Base-by-base conservation (phyloP, 2,888 invertebrate species). In the Cryptus viduatorius region DNA sequence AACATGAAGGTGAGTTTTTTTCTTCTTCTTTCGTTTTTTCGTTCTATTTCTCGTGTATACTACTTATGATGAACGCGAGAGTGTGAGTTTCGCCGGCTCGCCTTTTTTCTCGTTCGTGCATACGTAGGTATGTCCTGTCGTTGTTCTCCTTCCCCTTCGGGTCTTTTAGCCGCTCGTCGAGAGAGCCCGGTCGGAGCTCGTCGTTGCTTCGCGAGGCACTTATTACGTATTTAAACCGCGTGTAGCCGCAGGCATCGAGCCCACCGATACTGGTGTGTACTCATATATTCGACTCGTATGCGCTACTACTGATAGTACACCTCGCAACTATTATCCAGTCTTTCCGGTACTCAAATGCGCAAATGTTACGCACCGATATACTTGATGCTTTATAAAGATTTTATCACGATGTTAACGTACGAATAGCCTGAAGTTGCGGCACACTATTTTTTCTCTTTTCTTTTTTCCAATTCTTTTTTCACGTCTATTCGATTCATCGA, bases 1-100 rank as follows among this genome's bases (percentile, higher is more conserved):
- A 98, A 99, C 93, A 97, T 96, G 95, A 96, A 96, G 98, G 99
- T 99, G 95, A 96, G 95, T 94, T 4, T 29, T 56, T 1, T 24
- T 3, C 24, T 53, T 53, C 12, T 48, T 44, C 50, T 16, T 3
- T 56, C 50, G 56, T 65, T 29, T 73, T 31, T 29, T 69, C 42
- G 19, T 42, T 46, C 46, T 16, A 44, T 64, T 19, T 10, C 59
- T 44, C 16, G 53, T 24, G 24, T 10, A 37, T 24, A n/a, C 7
- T 16, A 8, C 53, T 10, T 44, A 7, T 12, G 46, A 48, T n/a
- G 4, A 16, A 19, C 42, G 56, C 12, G 72, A 73, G 72, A 73
- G 29, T 8, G 29, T 10, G 61, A 8, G 24, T 44, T 24, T 67
- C 2, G 44, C 64, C 73, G 73, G 64, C 37, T 75, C 73, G 64